Evolutionary conservation across 2,888 invertebrate genomes (phyloP), one percentile per base, ranked within the genome.

Genomic region (Ichneumon xanthorius): DNA sequence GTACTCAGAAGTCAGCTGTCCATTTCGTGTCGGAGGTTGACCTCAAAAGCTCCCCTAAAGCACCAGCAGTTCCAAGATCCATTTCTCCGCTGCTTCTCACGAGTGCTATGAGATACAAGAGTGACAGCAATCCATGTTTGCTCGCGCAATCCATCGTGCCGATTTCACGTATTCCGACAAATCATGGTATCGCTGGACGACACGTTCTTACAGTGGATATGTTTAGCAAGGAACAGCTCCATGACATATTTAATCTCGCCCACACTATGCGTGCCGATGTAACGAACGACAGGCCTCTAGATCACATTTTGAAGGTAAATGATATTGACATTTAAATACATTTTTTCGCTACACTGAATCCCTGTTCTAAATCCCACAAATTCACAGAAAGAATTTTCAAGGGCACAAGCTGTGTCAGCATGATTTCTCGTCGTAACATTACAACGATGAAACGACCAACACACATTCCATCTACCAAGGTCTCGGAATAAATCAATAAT

Each of bases 231-330:
- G 98, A 99, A 84, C 97, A 97, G 88, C 95, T 99, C 0, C 99
- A 99, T 93, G 97, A 98, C 82, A 96, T 99, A 87, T 99, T 99
- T 94, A 98, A 99, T 94, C 95, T 99, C 87, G 99, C 99, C 0
- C 98, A 99, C 93, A 96, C 96, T 72, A 97, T 98, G 94, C 96
- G 98, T 89, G 96, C 96, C 26, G 97, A 96, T 86, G 97, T 99
- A 0, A 96, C 96, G 16, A 98, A 98, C 93, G 98, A 98, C 85
- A 95, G 98, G 55, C 96, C 96, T 0, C 94, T 99, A 71, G 98
- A 98, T 93, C 97, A 98, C 91, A 96, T 99, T 87, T 94, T 99
- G 53, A 96, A 96, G 93, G 96, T 96, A 92, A 76, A 71, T 63
- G 58, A 40, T 50, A 26, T 55, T 76, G 7, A 19, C 11, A 48